phyloP scores from a whole-genome alignment of 2,113 vertebrate genomes.

The Amphilophus citrinellus region DNA sequence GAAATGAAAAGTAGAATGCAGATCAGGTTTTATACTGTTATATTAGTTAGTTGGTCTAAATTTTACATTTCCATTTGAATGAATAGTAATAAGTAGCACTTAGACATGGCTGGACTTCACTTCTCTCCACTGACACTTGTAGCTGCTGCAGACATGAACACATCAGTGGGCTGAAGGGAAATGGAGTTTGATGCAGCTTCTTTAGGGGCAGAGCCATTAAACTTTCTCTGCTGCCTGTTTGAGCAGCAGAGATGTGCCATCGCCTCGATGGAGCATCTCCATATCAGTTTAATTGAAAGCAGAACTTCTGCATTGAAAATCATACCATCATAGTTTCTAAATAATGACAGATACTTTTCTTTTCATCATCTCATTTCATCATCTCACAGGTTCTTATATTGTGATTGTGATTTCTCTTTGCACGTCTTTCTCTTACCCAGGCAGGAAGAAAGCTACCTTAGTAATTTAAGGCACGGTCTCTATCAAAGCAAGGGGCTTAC shows the following conservation, averaged over 20 bases:
- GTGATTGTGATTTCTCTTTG: constrained; percentile 4
- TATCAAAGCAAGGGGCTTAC: constrained; percentile 66
- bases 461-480: constrained; percentile 52
- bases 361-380: constrained; percentile 20
- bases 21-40: constrained; percentile 7
- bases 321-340: neutral
- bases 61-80: neutral
- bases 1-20: constrained; percentile 16
- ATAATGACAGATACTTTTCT: neutral
- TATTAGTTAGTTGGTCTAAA: neutral
- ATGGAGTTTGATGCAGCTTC: no score
- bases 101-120: neutral
- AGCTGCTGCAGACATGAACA: neutral
- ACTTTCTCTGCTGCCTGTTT: neutral
- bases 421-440: constrained; percentile 26
- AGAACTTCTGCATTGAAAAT: neutral
- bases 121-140: neutral
- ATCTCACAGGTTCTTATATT: neutral
- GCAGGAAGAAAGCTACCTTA: constrained; percentile 44
- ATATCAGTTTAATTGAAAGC: neutral
- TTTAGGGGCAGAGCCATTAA: neutral
- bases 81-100: no score
- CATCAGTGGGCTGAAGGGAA: neutral
- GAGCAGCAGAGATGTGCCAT: no score
- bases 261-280: neutral